Conservation (phyloP, 2,113 vertebrate genomes). For the Chascanopsetta lugubris region DNA sequence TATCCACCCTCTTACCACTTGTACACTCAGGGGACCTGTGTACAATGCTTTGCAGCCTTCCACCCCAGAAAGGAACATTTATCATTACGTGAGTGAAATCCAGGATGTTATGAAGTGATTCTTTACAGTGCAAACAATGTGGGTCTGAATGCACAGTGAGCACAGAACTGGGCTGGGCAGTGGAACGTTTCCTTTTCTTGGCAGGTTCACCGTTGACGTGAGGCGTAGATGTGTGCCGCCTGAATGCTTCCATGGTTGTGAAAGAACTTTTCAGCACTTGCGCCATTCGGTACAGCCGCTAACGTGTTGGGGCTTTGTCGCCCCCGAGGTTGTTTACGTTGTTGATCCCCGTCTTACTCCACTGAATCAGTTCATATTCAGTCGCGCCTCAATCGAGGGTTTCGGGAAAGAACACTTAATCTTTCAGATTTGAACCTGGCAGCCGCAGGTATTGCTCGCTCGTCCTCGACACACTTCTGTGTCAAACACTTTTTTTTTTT, state of each 20-base stretch:
- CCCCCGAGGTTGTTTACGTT: not conserved
- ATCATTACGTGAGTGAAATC: slow-evolving; percentile 28
- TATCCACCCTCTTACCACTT: not conserved
- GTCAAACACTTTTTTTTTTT: slow-evolving; percentile 32
- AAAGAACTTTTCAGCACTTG: slow-evolving; percentile 42
- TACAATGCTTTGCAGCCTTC: not conserved
- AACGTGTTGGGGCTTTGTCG: slow-evolving; percentile 15
- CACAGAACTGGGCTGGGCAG: slow-evolving; percentile 8
- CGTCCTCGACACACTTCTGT: slow-evolving; percentile 25
- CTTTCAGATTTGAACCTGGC: slow-evolving; percentile 8
- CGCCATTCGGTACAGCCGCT: slow-evolving; percentile 18
- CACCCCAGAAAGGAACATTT: not conserved
- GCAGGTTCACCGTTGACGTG: slow-evolving; percentile 45
- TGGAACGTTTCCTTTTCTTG: slow-evolving; percentile 39
- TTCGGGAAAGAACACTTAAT: not conserved
- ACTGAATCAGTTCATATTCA: not conserved
- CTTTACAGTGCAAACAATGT: slow-evolving; percentile 46
- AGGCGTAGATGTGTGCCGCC: slow-evolving; percentile 26
- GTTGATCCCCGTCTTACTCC: not conserved
- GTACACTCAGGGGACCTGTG: not conserved
- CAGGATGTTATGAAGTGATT: slow-evolving; percentile 28
- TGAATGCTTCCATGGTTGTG: slow-evolving; percentile 30
- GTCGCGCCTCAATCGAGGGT: not conserved
- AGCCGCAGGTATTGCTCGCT: slow-evolving; percentile 15
- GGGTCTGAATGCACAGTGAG: slow-evolving; percentile 52